These are phyloP conservation scores for Charaxes varanes DNA, from an alignment of 1,140 invertebrate species.

Conservation along the genomic window DNA sequence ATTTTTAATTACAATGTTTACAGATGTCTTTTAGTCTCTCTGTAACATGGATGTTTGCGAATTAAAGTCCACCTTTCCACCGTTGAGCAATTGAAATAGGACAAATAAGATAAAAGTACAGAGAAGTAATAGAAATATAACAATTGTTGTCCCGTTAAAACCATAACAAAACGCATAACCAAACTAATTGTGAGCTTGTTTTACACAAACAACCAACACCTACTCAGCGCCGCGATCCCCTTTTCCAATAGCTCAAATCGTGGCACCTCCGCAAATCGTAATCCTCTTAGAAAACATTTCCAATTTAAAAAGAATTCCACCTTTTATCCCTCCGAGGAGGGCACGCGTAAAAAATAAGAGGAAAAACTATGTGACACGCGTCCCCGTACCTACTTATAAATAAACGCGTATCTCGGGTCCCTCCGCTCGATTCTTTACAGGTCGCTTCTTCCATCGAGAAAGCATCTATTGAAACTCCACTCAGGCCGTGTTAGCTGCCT, in stretches of 20 bases:
- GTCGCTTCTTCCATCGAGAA: constrained; percentile 68
- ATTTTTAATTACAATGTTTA: no score
- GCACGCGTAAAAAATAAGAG: constrained; percentile 68
- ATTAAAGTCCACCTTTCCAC: no score
- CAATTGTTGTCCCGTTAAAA: no score
- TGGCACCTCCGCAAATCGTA: constrained; percentile 68
- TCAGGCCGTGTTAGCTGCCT: constrained; percentile 73
- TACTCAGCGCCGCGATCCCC: constrained; percentile 41
- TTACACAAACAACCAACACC: constrained; percentile 21
- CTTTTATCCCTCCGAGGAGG: constrained; percentile 63
- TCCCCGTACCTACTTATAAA: constrained; percentile 30
- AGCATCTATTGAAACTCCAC: constrained; percentile 74
- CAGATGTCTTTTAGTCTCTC: no score
- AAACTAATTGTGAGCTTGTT: constrained; percentile 10
- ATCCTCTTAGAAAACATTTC: constrained; percentile 74
- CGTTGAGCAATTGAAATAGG: no score
- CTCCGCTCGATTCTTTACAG: constrained; percentile 64
- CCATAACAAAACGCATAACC: no score
- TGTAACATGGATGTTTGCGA: no score
- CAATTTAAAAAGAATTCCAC: constrained; percentile 73
- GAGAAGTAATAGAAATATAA: no score
- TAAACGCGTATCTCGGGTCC: constrained; percentile 44
- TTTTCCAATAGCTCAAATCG: constrained; percentile 48
- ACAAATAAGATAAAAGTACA: no score
- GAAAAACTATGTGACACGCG: constrained; percentile 61